Base-by-base conservation (phyloP, 2,113 vertebrate species). In the Macquaria australasica region DNA sequence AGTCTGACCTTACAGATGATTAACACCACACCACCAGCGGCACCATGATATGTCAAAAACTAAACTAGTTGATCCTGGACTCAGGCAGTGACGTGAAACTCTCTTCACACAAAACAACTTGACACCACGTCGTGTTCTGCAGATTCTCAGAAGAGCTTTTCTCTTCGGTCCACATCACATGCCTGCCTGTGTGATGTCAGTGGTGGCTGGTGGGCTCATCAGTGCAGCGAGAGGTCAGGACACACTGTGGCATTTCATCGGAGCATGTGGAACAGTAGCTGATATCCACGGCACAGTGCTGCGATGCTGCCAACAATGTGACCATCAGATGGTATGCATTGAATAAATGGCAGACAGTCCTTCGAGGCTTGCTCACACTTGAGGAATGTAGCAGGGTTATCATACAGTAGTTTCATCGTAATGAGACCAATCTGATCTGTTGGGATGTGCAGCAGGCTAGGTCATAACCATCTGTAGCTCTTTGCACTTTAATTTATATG, bases 151-250 rank as follows among this genome's bases (percentile, higher is more conserved):
- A 31, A 10, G 34, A 59, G 69, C 69, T 25, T 48, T 59, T 73
- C 75, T 69, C 25, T 1, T 16, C 5, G 20, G 3, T 18, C 59
- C 3, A 48, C 0, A 4, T 85, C 79, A 75, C 87, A 67, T 50
- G 79, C 20, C 34, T 2, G 14, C 20, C 34, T 2, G 14, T 23
- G 62, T 89, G 84, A 76, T 60, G 70, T 84, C 73, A 21, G 39
- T 25, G 37, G 67, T 10, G 28, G 12, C 20, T 21, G 67, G 34
- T 10, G 58, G 41, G 45, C 48, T 73, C 25, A 11, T 31, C 43
- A 15, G n/a, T 25, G 56, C 28, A 15, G 56, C 4, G 3, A 16
- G n/a, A 70, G 0, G 14, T 84, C 48, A 4, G 72, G 11, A 59
- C 50, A 4, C 67, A 20, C 56, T 37, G 70, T 45, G 58, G 34